Conservation (phyloP, 2,113 vertebrate genomes). For the Peromyscus polionotus region DNA sequence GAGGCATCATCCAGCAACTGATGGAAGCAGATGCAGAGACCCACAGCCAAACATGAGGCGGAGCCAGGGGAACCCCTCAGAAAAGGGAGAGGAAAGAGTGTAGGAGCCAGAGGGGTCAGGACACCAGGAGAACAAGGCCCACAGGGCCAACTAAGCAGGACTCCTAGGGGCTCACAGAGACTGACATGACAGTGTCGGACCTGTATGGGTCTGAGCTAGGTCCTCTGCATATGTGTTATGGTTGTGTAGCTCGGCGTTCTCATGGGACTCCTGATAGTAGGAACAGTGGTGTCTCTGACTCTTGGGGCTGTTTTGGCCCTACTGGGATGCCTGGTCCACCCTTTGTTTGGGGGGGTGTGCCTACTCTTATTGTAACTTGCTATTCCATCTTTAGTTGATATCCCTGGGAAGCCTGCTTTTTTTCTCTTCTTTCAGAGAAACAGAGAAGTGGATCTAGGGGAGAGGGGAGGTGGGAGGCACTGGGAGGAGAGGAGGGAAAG, state of each 20-base stretch:
- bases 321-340: neutral
- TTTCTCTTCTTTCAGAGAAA: neutral
- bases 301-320: neutral
- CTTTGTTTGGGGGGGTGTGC: neutral
- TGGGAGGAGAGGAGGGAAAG: rapidly evolving
- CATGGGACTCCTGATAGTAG: neutral
- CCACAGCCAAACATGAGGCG: neutral
- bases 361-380: neutral
- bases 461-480: neutral
- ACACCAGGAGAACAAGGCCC: neutral
- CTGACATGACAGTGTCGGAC: neutral
- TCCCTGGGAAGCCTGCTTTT: neutral
- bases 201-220: neutral
- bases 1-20: neutral
- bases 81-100: neutral
- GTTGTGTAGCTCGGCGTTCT: neutral
- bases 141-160: neutral
- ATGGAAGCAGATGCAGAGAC: neutral
- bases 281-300: neutral
- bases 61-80: neutral
- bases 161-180: neutral
- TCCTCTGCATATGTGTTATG: neutral
- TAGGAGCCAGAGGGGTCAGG: neutral
- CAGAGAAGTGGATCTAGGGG: neutral
- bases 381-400: neutral